Base-by-base conservation (phyloP, 92 coral and sea anemone species). In the Epizoanthus stellaris region DNA sequence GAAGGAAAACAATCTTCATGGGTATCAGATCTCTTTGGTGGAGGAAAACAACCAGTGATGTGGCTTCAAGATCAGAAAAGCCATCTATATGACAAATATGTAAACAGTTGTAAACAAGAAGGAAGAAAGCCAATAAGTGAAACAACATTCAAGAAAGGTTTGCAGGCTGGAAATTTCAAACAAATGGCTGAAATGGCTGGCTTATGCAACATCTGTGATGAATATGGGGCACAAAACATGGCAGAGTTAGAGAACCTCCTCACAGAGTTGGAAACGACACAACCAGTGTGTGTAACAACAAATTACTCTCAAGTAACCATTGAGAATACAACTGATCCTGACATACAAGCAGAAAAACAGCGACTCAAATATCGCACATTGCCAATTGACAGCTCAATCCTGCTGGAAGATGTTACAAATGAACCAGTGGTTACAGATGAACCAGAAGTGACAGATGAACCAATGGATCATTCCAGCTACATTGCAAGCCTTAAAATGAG, bases 201-300 rank as follows among this genome's bases (percentile, higher is more conserved):
- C 45, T 54, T 82, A 36, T 82, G 86, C 36, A 84, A 84, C 73
- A 84, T 84, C n/a, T 84, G 87, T 70, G 81, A 72, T 47, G 81
- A 84, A 30, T 58, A 71, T 84, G 87, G 81, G 54, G 81, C 81
- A 23, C 81, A 73, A 42, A 84, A 73, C 67, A 69, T 79, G 87
- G 3, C 64, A 9, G 20, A 59, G 63, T 59, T 59, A n/a, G 63
- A 59, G 4, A 70, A 58, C 36, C 67, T 84, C 39, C 61, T 84
- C 54, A 80, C 47, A 13, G 75, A 58, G 74, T 71, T 84, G 76
- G 62, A 43, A 84, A n/a, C n/a, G 52, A 70, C 47, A 43, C 47
- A 43, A 43, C 47, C 70, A 36, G 59, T 69, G 13, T n/a, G 6
- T 43, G 47, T 4, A 43, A 43, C 47, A 43, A 43, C 47, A 43